A percentile compares a stretch with the other conserved stretches of the same genome.
Conservation (phyloP, 2,797 vertebrate genomes). For the Pangasius krempfi region DNA sequence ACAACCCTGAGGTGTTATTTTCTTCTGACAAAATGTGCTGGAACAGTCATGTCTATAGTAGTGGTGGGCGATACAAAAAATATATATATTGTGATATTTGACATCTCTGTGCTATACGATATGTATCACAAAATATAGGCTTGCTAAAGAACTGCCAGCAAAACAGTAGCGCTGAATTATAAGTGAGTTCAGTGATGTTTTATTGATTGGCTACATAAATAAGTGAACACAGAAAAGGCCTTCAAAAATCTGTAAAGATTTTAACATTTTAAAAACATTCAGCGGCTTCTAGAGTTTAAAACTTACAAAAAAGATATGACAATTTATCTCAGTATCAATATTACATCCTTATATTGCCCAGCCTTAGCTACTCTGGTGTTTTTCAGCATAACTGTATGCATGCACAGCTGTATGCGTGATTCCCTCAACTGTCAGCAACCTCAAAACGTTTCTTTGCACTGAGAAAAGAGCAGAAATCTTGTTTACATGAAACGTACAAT, state of each 20-base stretch:
- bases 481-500: not conserved
- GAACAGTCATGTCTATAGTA: slow-evolving; percentile 6
- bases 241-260: not conserved
- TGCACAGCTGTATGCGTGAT: not conserved
- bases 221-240: too few species aligned
- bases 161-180: not conserved
- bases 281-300: not conserved
- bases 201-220: not conserved
- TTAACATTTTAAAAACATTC: not conserved
- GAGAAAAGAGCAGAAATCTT: not conserved
- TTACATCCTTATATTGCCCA: not conserved
- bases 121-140: not conserved
- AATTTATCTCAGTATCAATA: not conserved
- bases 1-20: not conserved
- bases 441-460: not conserved
- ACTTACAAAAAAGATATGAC: not conserved
- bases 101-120: not conserved
- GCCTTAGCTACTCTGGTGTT: not conserved
- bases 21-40: not conserved
- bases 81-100: not conserved
- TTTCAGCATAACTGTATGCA: not conserved
- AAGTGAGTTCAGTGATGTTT: not conserved
- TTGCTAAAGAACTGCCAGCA: not conserved
- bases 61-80: not conserved
- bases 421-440: not conserved